Evolutionary conservation across 2,113 vertebrate genomes (phyloP).

Genomic region (Pangasianodon gigas): DNA sequence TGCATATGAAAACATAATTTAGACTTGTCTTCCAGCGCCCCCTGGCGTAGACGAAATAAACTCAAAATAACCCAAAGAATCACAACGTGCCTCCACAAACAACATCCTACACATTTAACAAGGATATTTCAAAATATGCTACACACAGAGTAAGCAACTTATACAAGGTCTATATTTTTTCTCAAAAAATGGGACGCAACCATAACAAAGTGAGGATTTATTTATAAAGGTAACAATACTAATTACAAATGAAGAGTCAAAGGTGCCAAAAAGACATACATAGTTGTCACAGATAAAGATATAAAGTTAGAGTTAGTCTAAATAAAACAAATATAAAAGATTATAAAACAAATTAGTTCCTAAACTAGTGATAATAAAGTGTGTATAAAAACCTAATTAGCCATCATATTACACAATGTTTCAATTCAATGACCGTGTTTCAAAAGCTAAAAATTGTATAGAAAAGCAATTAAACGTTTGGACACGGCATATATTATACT

Average conservation of each 20-base stretch:
- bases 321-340: slow-evolving; percentile 71
- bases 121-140: too few species aligned
- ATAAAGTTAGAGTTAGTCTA: slow-evolving; percentile 68
- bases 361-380: slow-evolving; percentile 64
- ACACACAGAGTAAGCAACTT: not conserved
- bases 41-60: not conserved
- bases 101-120: too few species aligned
- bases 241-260: slow-evolving; percentile 54
- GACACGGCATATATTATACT: slow-evolving; percentile 70
- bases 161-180: slow-evolving; percentile 62
- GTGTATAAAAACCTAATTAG: slow-evolving; percentile 32
- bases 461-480: slow-evolving; percentile 40
- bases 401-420: slow-evolving; percentile 31
- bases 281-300: slow-evolving; percentile 67
- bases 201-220: slow-evolving; percentile 63
- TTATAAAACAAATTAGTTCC: slow-evolving; percentile 67
- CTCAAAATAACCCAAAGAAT: not conserved
- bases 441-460: slow-evolving; percentile 23
- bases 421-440: slow-evolving; percentile 47
- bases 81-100: not conserved
- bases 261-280: slow-evolving; percentile 67
- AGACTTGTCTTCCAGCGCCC: not conserved
- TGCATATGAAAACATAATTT: not conserved
- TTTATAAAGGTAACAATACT: slow-evolving; percentile 64
- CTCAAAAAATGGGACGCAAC: slow-evolving; percentile 56